phyloP scores from a whole-genome alignment of 2,888 invertebrate genomes.

The Diaperis boleti region DNA sequence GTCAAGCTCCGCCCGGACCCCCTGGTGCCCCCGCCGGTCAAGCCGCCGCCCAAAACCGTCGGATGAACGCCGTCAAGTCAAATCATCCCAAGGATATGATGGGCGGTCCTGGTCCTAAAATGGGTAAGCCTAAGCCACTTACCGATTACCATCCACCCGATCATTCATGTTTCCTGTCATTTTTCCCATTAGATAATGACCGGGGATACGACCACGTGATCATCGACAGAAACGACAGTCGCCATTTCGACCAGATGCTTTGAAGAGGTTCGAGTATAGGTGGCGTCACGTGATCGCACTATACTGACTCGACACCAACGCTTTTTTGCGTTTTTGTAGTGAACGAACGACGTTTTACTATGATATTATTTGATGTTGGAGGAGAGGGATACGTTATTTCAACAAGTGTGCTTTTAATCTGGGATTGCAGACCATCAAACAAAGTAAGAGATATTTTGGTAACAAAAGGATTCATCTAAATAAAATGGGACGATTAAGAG shows the following conservation, averaged over 20 bases:
- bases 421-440: too few species aligned
- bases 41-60: conserved; percentile 74
- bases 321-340: conserved; percentile 20
- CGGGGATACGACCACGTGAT: conserved; percentile 31
- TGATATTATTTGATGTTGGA: too few species aligned
- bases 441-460: too few species aligned
- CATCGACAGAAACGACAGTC: conserved; percentile 22
- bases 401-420: too few species aligned
- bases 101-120: conserved; percentile 71
- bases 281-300: conserved; percentile 35
- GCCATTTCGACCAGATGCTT: conserved; percentile 35
- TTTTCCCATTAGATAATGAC: conserved; percentile 29
- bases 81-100: conserved; percentile 85
- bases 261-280: conserved; percentile 39
- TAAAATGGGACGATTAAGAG: too few species aligned
- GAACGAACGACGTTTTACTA: conserved; percentile 22
- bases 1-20: conserved; percentile 58
- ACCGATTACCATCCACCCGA: background rate
- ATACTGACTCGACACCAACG: conserved; percentile 28
- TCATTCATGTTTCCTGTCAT: conserved; percentile 7
- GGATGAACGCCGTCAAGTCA: conserved; percentile 90
- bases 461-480: too few species aligned
- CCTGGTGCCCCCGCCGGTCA: conserved; percentile 66
- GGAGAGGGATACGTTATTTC: too few species aligned
- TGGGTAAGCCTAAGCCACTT: conserved; percentile 75